Base-by-base conservation (phyloP, 2,888 invertebrate species). In the Sphaeridia pumilis region DNA sequence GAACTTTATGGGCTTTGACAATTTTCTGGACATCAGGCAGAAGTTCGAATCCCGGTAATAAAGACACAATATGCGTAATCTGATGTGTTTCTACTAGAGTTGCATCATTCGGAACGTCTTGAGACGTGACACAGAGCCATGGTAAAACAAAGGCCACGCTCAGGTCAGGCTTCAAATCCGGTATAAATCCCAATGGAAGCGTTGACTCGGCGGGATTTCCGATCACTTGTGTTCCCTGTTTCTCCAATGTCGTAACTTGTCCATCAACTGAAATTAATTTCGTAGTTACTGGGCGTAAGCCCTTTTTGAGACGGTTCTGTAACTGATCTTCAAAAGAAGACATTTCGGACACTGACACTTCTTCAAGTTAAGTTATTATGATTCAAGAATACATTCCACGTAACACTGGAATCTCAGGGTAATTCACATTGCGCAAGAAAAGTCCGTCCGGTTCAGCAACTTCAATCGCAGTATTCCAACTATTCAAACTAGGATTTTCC, bases 131-230 rank as follows among this genome's bases (percentile, higher is more conserved):
- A 66, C 78, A 84, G 14, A 93, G 69, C 65, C 76, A 72, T 3
- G 77, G 75, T 12, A 78, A 67, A 46, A 92, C 75, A 63, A 77
- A 69, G 1, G 80, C 82, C 0, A 89, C 81, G 52, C 80, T 74
- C 54, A 83, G 74, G 66, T 93, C 92, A 0, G 88, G 87, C 69
- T 82, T 82, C 0, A 77, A 77, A 66, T 92, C 90, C 0, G 87
- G 77, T 0, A 93, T 79, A 71, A 82, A 93, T 0, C 89, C 88
- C 12, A 69, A 69, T 43, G 67, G 4, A 2, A n/a, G 34, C 4
- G 10, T 7, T 24, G 5, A 14, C n/a, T n/a, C n/a, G n/a, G n/a
- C n/a, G n/a, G n/a, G n/a, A n/a, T n/a, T n/a, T n/a, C n/a, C n/a
- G n/a, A n/a, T n/a, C n/a, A n/a, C n/a, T 3, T 34, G 21, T 44